phyloP scores from a whole-genome alignment of 1,140 invertebrate species.

The Panagrolaimus sp. region DNA sequence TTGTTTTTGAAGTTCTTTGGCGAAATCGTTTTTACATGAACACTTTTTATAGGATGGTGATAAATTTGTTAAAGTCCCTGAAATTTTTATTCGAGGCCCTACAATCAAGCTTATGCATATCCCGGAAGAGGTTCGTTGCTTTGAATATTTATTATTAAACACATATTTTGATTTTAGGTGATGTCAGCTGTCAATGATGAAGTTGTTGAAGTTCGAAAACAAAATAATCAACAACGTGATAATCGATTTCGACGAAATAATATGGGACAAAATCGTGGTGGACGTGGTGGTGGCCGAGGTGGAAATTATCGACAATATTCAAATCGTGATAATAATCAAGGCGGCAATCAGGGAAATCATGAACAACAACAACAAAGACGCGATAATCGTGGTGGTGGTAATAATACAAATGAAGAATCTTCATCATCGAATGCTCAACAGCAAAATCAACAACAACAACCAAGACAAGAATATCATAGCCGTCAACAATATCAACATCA shows the following conservation, averaged over 20 bases:
- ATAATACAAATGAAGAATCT: no score
- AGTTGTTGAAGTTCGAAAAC: conserved; percentile 57
- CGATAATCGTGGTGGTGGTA: background rate
- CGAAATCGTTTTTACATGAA: background rate
- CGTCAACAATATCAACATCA: no score
- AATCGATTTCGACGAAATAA: conserved; percentile 28
- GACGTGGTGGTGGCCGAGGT: conserved; percentile 23
- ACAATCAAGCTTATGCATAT: conserved; percentile 99
- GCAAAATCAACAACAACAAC: conserved; percentile 12
- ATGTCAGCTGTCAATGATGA: conserved; percentile 59
- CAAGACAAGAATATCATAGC: background rate
- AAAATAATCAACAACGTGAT: conserved; percentile 48
- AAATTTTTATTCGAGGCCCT: conserved; percentile 92
- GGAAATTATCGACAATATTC: conserved; percentile 19
- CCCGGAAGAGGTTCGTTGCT: conserved; percentile 80
- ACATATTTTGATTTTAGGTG: conserved; percentile 41
- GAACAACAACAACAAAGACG: background rate
- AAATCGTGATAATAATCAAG: conserved; percentile 10
- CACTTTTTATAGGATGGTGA: conserved; percentile 79
- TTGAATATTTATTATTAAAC: background rate
- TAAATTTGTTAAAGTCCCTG: conserved; percentile 97
- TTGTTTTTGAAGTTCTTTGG: background rate
- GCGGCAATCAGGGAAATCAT: background rate
- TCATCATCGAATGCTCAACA: no score
- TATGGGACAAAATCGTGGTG: conserved; percentile 22